These are phyloP conservation scores for Pyrrhosoma nymphula DNA, from an alignment of 2,888 invertebrate species.

Conservation along the genomic window DNA sequence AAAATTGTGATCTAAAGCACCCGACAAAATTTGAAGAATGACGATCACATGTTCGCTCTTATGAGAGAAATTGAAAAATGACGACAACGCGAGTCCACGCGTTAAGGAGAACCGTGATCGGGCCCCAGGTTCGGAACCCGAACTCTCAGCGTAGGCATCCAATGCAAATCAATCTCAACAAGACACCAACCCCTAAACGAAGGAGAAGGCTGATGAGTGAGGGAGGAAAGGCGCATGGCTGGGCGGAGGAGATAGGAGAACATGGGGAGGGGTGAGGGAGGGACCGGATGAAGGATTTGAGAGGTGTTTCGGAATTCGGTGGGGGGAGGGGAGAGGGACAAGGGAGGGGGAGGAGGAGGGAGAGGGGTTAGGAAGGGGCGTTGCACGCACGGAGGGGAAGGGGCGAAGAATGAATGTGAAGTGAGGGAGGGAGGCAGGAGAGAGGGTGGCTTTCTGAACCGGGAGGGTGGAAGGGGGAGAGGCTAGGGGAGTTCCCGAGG, in stretches of 20 bases:
- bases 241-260: background rate
- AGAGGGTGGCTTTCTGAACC: background rate
- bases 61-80: too few relatives aligned
- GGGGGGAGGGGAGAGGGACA: constrained; percentile 70
- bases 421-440: too few relatives aligned
- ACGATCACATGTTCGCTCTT: too few relatives aligned
- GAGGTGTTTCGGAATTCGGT: constrained; percentile 50
- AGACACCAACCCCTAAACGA: background rate
- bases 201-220: background rate
- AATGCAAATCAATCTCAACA: too few relatives aligned
- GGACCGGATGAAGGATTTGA: constrained; percentile 62
- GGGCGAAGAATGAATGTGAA: constrained; percentile 25
- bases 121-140: too few relatives aligned
- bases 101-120: too few relatives aligned
- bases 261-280: background rate
- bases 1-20: too few relatives aligned
- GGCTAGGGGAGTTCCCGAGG: background rate
- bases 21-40: too few relatives aligned
- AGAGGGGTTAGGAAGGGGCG: background rate
- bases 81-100: too few relatives aligned
- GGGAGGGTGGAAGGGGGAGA: background rate
- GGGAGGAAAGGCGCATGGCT: background rate
- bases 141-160: too few relatives aligned
- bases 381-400: background rate
- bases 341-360: background rate